A percentile compares a stretch with the other conserved stretches of the same genome.
Evolutionary conservation across 2,113 vertebrate species (phyloP).

Genomic region (Ariopsis seemanni): DNA sequence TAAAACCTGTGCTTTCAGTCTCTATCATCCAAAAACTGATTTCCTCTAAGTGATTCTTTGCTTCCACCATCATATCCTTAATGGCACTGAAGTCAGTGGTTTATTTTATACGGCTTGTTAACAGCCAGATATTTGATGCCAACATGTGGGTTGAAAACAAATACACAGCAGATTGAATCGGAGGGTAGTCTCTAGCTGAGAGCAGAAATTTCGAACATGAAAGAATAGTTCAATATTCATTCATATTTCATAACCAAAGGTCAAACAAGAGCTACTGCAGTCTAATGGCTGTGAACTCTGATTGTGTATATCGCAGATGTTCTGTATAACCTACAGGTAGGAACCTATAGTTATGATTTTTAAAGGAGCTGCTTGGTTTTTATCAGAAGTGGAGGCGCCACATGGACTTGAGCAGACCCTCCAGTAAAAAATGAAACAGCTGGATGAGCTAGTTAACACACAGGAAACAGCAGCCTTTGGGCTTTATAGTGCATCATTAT

Average conservation of each 20-base stretch:
- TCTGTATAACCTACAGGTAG: conserved; percentile 6
- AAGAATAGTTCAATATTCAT: not conserved
- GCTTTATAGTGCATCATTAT: conserved; percentile 45
- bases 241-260: not conserved
- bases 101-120: not conserved
- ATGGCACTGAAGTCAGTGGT: not conserved
- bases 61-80: not conserved
- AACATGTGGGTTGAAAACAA: not conserved
- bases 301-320: conserved; percentile 35
- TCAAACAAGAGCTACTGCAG: not conserved
- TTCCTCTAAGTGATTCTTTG: not conserved
- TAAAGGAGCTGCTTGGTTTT: conserved; percentile 20
- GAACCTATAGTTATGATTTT: conserved; percentile 31
- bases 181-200: not conserved
- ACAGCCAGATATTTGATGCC: conserved; percentile 8
- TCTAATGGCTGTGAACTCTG: not conserved
- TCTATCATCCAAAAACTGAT: not conserved
- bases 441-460: conserved; percentile 27
- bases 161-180: conserved; percentile 21
- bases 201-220: not conserved
- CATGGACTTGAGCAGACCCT: conserved; percentile 32
- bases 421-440: conserved; percentile 54
- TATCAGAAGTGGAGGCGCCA: conserved; percentile 21
- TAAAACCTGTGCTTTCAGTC: not conserved
- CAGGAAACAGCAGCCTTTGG: conserved; percentile 45